A percentile compares a stretch with the other conserved stretches of the same genome.
Conservation (phyloP, 2,888 invertebrate species). For the Andrena fulva region DNA sequence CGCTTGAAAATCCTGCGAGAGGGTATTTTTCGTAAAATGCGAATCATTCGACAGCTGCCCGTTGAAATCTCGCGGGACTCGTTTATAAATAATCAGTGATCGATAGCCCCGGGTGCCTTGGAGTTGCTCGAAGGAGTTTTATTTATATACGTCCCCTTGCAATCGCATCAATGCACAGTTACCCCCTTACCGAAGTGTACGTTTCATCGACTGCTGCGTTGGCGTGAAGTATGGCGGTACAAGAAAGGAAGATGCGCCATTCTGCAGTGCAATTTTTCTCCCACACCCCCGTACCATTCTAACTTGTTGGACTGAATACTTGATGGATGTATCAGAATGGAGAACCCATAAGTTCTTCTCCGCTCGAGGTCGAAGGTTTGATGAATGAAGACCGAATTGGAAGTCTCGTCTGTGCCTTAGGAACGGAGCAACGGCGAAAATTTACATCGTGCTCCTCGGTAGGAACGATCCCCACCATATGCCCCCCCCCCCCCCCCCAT, state of each 20-base stretch:
- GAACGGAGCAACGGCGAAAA: slow-evolving; percentile 35
- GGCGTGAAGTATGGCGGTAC: slow-evolving; percentile 37
- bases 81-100: slow-evolving; percentile 63
- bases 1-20: neutral
- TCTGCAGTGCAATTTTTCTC: slow-evolving; percentile 59
- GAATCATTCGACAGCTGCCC: slow-evolving; percentile 33
- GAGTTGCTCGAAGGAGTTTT: slow-evolving; percentile 40
- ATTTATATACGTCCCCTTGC: slow-evolving; percentile 54
- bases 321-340: slow-evolving; percentile 65
- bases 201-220: slow-evolving; percentile 55
- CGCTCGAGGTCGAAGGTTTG: slow-evolving; percentile 67
- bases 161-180: slow-evolving; percentile 24
- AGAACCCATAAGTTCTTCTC: slow-evolving; percentile 47
- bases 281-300: slow-evolving; percentile 45
- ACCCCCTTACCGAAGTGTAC: slow-evolving; percentile 36
- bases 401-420: slow-evolving; percentile 56
- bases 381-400: slow-evolving; percentile 70
- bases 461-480: slow-evolving; percentile 47
- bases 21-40: neutral
- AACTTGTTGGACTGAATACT: slow-evolving; percentile 70
- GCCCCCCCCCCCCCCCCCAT: slow-evolving; percentile 30
- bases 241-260: slow-evolving; percentile 53
- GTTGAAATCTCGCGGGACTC: slow-evolving; percentile 13
- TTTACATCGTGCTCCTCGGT: slow-evolving; percentile 59
- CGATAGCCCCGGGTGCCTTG: slow-evolving; percentile 38